Percentiles rank a stretch among this genome's conserved stretches.
Conservation (phyloP, 2,888 invertebrate species). For the Unio delphinus region DNA sequence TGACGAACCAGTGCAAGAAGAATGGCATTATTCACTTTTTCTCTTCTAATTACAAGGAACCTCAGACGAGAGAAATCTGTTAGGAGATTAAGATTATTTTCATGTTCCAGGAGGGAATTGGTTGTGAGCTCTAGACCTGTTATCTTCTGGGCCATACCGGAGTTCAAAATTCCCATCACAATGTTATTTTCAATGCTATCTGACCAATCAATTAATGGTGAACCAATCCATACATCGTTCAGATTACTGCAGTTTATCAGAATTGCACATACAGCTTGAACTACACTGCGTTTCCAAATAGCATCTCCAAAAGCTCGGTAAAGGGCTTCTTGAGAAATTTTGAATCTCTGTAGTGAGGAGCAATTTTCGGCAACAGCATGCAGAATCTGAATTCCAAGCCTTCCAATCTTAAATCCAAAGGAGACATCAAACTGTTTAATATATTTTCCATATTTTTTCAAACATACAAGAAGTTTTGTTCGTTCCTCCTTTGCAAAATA, state of each 20-base stretch:
- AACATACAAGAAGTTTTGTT: slow-evolving; percentile 32
- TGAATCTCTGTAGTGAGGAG: slow-evolving; percentile 30
- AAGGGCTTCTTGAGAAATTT: slow-evolving; percentile 14
- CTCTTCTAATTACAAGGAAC: slow-evolving; percentile 37
- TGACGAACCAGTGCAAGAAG: slow-evolving; percentile 29
- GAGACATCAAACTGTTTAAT: slow-evolving; percentile 36
- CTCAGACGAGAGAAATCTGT: slow-evolving; percentile 31
- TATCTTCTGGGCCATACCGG: slow-evolving; percentile 24
- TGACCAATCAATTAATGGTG: slow-evolving; percentile 40
- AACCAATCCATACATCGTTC: slow-evolving; percentile 20
- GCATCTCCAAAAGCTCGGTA: slow-evolving; percentile 13
- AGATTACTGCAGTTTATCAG: slow-evolving; percentile 27
- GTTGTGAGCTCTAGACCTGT: slow-evolving; percentile 40
- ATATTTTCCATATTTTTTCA: slow-evolving; percentile 44
- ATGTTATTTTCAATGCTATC: slow-evolving; percentile 29
- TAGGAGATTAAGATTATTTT: slow-evolving; percentile 35
- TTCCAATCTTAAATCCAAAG: slow-evolving; percentile 38
- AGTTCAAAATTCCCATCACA: slow-evolving; percentile 18
- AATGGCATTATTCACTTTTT: slow-evolving; percentile 44
- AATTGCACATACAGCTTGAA: slow-evolving; percentile 30
- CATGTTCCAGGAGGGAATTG: slow-evolving; percentile 40
- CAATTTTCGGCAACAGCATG: slow-evolving; percentile 40
- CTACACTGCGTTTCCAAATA: slow-evolving; percentile 33
- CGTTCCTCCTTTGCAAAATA: slow-evolving; percentile 47
- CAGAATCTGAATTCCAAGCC: slow-evolving; percentile 37